Evolutionary conservation across 37 sponge, comb jelly and placozoan species (phyloP).

Genomic region (Hexactinellida sp.): DNA sequence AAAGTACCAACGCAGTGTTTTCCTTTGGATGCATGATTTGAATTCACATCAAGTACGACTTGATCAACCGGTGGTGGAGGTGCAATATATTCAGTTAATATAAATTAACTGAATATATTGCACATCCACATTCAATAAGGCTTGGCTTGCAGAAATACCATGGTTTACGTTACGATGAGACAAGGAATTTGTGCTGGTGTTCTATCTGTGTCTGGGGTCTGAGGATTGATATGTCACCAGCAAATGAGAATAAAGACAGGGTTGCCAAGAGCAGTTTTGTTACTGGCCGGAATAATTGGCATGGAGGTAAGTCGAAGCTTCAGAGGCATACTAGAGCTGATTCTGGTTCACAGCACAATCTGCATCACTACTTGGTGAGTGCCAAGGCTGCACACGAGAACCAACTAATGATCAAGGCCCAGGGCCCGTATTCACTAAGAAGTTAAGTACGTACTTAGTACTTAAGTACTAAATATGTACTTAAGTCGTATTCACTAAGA

Average conservation of each 20-base stretch:
- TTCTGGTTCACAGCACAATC: background rate
- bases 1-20: background rate
- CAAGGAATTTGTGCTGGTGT: too few species aligned
- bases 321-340: too few species aligned
- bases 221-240: background rate
- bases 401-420: background rate
- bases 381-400: too few species aligned
- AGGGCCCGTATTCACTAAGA: too few species aligned
- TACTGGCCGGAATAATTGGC: background rate
- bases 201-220: background rate
- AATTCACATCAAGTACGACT: background rate
- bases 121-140: background rate
- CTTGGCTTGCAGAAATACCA: too few species aligned
- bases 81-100: background rate
- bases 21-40: background rate
- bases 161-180: background rate
- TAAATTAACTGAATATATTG: background rate
- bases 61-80: background rate
- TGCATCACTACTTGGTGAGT: background rate
- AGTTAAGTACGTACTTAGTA: too few species aligned
- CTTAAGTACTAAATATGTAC: too few species aligned
- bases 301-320: too few species aligned
- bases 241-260: too few species aligned
- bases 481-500: too few species aligned
- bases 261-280: background rate